A percentile compares a stretch with the other conserved stretches of the same genome.
Evolutionary conservation across 2,113 vertebrate genomes (phyloP).

Genomic region (Ahaetulla prasina): DNA sequence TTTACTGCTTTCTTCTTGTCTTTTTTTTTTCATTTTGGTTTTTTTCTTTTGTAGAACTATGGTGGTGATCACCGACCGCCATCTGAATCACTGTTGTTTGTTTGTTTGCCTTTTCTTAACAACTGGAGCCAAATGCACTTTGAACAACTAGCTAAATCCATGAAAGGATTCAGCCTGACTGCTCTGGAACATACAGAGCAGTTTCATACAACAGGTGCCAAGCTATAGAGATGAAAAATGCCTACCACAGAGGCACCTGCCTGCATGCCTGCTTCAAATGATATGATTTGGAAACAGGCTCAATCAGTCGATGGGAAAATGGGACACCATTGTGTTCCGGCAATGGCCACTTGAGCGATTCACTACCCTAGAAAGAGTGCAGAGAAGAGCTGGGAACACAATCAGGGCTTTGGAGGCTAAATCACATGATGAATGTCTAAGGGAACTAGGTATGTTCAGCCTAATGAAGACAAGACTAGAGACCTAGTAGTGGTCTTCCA

Average conservation of each 20-base stretch:
- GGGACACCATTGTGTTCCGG: background rate
- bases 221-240: background rate
- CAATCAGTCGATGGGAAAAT: background rate
- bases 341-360: background rate
- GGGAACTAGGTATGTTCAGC: too few relatives aligned
- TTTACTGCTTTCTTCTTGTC: background rate
- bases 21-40: background rate
- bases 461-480: too few relatives aligned
- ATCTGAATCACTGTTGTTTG: background rate
- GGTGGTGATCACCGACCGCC: background rate
- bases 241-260: background rate
- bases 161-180: background rate
- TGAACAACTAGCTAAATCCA: background rate
- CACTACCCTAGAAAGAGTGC: background rate
- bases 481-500: too few relatives aligned
- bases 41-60: background rate
- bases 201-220: background rate
- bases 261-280: background rate
- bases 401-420: too few relatives aligned
- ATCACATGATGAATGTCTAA: too few relatives aligned
- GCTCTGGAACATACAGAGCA: background rate
- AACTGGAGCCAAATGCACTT: background rate
- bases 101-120: background rate
- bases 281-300: background rate
- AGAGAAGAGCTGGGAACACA: too few relatives aligned